Percentiles rank a stretch among this genome's conserved stretches.
phyloP scores from a whole-genome alignment of 2,888 invertebrate species.

The Trilocha varians region DNA sequence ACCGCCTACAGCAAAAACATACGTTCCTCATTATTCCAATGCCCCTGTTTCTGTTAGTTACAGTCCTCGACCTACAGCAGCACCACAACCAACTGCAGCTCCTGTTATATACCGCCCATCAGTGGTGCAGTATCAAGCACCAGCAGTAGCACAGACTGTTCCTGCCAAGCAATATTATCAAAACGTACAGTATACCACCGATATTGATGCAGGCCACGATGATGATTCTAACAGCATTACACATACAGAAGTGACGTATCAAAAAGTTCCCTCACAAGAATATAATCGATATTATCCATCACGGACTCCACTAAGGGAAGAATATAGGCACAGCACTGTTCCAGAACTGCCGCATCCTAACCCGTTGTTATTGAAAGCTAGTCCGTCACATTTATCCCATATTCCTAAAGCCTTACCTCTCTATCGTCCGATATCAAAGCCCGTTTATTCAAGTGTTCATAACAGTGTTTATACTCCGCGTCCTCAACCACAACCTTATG shows the following conservation, averaged over 20 bases:
- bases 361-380: conserved; percentile 42
- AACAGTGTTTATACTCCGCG: conserved; percentile 31
- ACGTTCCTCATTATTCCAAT: conserved; percentile 33
- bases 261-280: conserved; percentile 26
- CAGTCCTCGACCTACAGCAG: conserved; percentile 36
- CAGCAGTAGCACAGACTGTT: conserved; percentile 34
- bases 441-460: conserved; percentile 39
- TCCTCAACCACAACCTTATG: conserved; percentile 31
- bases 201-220: conserved; percentile 37
- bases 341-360: conserved; percentile 50
- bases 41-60: conserved; percentile 43
- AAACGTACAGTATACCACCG: conserved; percentile 34
- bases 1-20: conserved; percentile 38
- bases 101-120: conserved; percentile 49
- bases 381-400: conserved; percentile 47
- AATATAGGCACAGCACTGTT: conserved; percentile 32
- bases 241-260: conserved; percentile 36
- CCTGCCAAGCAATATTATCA: conserved; percentile 39
- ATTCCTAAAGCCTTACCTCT: conserved; percentile 55
- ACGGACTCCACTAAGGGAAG: conserved; percentile 38
- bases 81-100: conserved; percentile 34
- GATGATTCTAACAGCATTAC: conserved; percentile 32
- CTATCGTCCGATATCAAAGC: conserved; percentile 45
- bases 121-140: conserved; percentile 35
- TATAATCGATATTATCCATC: conserved; percentile 50